Conservation (phyloP, 2,797 vertebrate species). For the Siniperca undulata region DNA sequence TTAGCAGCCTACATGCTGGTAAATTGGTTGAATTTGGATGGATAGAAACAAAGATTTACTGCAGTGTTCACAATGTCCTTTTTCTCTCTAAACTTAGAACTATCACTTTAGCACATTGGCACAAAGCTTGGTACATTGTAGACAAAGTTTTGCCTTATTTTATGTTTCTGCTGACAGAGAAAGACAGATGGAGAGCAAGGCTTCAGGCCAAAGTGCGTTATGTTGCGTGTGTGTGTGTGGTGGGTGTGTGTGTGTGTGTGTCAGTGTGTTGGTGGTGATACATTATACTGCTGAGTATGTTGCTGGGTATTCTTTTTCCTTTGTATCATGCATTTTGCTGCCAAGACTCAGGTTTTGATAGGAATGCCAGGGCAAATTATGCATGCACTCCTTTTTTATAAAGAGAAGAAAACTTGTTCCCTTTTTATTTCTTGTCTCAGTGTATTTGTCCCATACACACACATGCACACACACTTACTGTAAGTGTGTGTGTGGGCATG, state of each 20-base stretch:
- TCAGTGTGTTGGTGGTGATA: slow-evolving; percentile 41
- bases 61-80: neutral
- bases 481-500: neutral
- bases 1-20: neutral
- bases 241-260: neutral
- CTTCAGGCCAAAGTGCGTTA: slow-evolving; percentile 61
- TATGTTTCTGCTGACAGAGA: slow-evolving; percentile 73
- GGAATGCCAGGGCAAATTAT: slow-evolving; percentile 61
- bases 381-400: slow-evolving; percentile 45
- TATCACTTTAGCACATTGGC: slow-evolving; percentile 9
- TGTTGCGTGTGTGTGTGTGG: slow-evolving; percentile 25
- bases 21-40: neutral
- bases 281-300: slow-evolving; percentile 71
- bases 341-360: slow-evolving; percentile 67
- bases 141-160: slow-evolving; percentile 46
- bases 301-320: slow-evolving; percentile 65
- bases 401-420: slow-evolving; percentile 34
- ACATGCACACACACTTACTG: neutral
- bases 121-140: too few relatives aligned
- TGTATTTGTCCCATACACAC: slow-evolving; percentile 30
- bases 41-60: neutral
- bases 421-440: slow-evolving; percentile 42
- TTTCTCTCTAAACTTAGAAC: neutral
- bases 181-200: slow-evolving; percentile 40
- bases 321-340: slow-evolving; percentile 67